These are phyloP conservation scores for Tinea pellionella DNA, from an alignment of 2,888 invertebrate species.

Conservation along the genomic window DNA sequence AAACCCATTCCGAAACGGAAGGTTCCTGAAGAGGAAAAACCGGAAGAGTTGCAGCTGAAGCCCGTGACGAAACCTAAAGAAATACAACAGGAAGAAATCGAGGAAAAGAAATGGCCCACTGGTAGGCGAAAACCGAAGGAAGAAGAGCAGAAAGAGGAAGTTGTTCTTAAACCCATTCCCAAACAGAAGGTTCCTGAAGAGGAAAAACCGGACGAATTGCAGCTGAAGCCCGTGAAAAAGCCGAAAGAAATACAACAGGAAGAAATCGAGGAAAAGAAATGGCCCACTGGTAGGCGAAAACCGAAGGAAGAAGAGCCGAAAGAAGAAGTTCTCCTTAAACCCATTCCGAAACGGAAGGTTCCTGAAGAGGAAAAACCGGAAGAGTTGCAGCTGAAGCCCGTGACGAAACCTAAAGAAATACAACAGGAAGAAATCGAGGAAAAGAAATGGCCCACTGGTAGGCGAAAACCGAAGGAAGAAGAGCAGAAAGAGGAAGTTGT, in stretches of 20 bases:
- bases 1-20: no score
- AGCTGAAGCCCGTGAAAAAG: slow-evolving; percentile 22
- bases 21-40: no score
- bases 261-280: slow-evolving; percentile 26
- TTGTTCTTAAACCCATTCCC: slow-evolving; percentile 37
- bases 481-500: slow-evolving; percentile 52
- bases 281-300: slow-evolving; percentile 32
- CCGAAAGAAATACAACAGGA: slow-evolving; percentile 26
- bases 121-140: slow-evolving; percentile 25
- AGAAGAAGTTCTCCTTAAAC: slow-evolving; percentile 20
- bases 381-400: slow-evolving; percentile 47
- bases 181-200: slow-evolving; percentile 32
- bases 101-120: slow-evolving; percentile 31
- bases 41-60: slow-evolving; percentile 23
- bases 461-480: slow-evolving; percentile 38
- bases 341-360: slow-evolving; percentile 19
- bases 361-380: slow-evolving; percentile 39
- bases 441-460: slow-evolving; percentile 36
- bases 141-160: slow-evolving; percentile 30
- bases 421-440: slow-evolving; percentile 35
- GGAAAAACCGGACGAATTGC: slow-evolving; percentile 23
- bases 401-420: slow-evolving; percentile 28
- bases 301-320: slow-evolving; percentile 29
- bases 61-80: slow-evolving; percentile 34
- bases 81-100: slow-evolving; percentile 36